These are phyloP conservation scores for Chrysolina haemoptera DNA, from an alignment of 2,888 invertebrate genomes.

Conservation along the genomic window DNA sequence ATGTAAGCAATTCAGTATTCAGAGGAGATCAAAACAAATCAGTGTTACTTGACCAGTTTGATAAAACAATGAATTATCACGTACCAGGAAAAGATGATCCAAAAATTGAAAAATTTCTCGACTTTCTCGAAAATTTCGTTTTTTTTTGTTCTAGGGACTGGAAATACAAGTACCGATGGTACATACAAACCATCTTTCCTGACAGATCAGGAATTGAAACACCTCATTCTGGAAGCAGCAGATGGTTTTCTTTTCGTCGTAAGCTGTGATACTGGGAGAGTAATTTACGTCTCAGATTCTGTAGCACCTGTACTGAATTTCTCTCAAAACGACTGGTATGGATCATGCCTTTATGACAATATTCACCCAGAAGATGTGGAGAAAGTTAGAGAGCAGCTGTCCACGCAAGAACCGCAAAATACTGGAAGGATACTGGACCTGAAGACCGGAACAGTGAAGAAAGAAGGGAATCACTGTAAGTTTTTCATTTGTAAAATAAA, in stretches of 20 bases:
- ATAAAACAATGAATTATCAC: background rate
- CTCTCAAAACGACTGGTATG: slow-evolving; percentile 98
- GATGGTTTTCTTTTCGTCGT: slow-evolving; percentile 98
- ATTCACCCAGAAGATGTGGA: slow-evolving; percentile 99
- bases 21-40: background rate
- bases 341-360: slow-evolving; percentile 94
- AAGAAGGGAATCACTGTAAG: slow-evolving; percentile 98
- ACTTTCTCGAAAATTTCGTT: background rate
- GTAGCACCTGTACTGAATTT: slow-evolving; percentile 98
- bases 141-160: slow-evolving; percentile 81
- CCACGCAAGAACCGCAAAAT: slow-evolving; percentile 96
- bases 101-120: background rate
- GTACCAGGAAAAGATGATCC: background rate
- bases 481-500: slow-evolving; percentile 35
- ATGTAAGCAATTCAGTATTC: background rate
- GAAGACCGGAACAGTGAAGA: slow-evolving; percentile 99
- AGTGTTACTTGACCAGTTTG: too few species aligned
- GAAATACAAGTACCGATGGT: slow-evolving; percentile 96
- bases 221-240: slow-evolving; percentile 98
- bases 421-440: slow-evolving; percentile 96
- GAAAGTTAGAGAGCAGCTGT: slow-evolving; percentile 96
- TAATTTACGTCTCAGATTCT: slow-evolving; percentile 99
- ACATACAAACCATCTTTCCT: slow-evolving; percentile 99
- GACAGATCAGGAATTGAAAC: slow-evolving; percentile 98
- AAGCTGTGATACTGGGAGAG: slow-evolving; percentile 96